Evolutionary conservation across 2,888 invertebrate genomes (phyloP).

Genomic region (Morpho deidamia): DNA sequence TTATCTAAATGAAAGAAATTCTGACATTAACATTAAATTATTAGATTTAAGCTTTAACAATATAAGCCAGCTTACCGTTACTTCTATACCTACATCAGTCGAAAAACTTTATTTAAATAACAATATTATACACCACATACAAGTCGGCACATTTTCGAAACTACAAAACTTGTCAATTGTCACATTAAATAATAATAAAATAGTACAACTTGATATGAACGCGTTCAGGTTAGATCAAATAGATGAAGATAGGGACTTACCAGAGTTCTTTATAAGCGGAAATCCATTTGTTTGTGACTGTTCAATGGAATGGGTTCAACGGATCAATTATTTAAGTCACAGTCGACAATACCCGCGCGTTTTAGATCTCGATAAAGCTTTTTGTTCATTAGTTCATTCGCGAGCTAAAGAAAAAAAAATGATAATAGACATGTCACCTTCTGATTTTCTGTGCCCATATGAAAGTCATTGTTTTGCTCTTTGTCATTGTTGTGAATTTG

Average conservation of each 20-base stretch:
- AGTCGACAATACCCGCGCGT: conserved; percentile 87
- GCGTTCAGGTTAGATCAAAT: conserved; percentile 84
- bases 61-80: conserved; percentile 81
- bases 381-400: conserved; percentile 85
- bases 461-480: conserved; percentile 91
- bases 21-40: conserved; percentile 81
- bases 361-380: conserved; percentile 87
- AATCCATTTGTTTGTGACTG: conserved; percentile 93
- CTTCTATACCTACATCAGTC: conserved; percentile 84
- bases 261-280: conserved; percentile 88
- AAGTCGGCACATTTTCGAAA: conserved; percentile 84
- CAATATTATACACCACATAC: conserved; percentile 83
- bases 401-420: conserved; percentile 84
- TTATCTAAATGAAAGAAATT: conserved; percentile 73
- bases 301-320: conserved; percentile 91
- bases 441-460: conserved; percentile 89
- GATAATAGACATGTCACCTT: conserved; percentile 83
- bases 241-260: conserved; percentile 83
- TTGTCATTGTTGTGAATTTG: conserved; percentile 93
- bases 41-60: conserved; percentile 87
- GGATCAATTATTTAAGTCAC: conserved; percentile 87
- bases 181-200: conserved; percentile 85
- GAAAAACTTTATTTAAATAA: conserved; percentile 86
- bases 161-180: conserved; percentile 84
- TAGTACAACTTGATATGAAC: conserved; percentile 84